Evolutionary conservation across 1,140 invertebrate genomes (phyloP), one percentile per base, ranked within the genome.

Genomic region (Caenorhabditis briggsae): DNA sequence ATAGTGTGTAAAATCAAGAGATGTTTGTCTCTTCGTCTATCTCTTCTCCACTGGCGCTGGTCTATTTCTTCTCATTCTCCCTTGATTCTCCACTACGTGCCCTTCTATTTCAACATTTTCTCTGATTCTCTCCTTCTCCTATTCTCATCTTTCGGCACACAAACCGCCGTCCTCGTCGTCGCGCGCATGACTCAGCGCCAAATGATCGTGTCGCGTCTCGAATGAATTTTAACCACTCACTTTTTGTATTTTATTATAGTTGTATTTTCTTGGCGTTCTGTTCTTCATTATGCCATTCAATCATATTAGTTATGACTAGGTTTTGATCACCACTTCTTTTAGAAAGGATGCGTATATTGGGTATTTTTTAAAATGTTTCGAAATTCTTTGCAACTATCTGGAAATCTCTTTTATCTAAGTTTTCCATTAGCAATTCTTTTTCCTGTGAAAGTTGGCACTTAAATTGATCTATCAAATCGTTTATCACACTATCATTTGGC

Each of bases 141-240:
- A 33, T n/a, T 78, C 70, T 23, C n/a, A 53, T 8, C 53, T 2
- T 48, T 78, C 53, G 70, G 25, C 70, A 78, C 70, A 78, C 70
- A 78, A 78, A 78, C 70, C 46, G 70, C 43, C 70, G 46, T 70
- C 64, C 12, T 41, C 70, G n/a, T 78, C 70, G 46, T 50, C 70
- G 70, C 70, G 70, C 70, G 70, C 70, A 78, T 78, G 70, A 78
- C 70, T 78, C 70, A 78, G 70, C 70, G 70, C 70, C 70, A 78
- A 78, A 78, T 78, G 70, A 78, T 78, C 70, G 70, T 78, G 70
- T 78, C 70, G 70, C 70, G 70, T 78, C 70, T 78, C 70, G 70
- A 78, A 78, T 78, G 70, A 78, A 78, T 78, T 78, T 78, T 20
- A 78, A 78, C 70, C 70, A 78, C 70, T 78, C 70, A 70, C 64